A percentile compares a stretch with the other conserved stretches of the same genome.
Conservation (phyloP, 2,888 invertebrate species). For the Oconnorella tubifera region DNA sequence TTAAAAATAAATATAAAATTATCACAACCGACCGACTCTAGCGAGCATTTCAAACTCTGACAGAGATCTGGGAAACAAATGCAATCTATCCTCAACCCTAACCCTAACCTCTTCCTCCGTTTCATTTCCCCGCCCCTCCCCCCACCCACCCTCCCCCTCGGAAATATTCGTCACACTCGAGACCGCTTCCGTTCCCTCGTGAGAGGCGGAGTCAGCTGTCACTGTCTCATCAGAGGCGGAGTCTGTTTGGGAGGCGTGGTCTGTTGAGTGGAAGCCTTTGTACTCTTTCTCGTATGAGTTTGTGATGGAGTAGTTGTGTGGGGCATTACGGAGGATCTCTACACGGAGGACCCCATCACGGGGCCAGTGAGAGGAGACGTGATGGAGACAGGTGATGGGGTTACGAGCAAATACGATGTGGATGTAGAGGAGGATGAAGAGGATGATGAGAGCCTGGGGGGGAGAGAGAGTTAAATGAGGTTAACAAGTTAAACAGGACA, state of each 20-base stretch:
- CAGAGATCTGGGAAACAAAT: neutral
- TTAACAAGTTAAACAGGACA: too few relatives aligned
- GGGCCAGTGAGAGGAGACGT: slow-evolving; percentile 78
- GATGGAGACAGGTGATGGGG: slow-evolving; percentile 87
- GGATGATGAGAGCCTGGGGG: slow-evolving; percentile 77
- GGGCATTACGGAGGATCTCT: slow-evolving; percentile 66
- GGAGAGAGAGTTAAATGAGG: too few relatives aligned
- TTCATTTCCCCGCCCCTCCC: neutral
- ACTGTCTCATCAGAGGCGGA: too few relatives aligned
- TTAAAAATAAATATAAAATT: too few relatives aligned
- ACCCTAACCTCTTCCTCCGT: neutral
- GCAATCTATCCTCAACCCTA: neutral
- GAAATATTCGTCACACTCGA: too few relatives aligned
- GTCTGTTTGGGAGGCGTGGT: too few relatives aligned
- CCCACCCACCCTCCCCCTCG: too few relatives aligned
- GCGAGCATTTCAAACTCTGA: slow-evolving; percentile 63
- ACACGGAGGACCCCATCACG: slow-evolving; percentile 89
- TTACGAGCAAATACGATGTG: slow-evolving; percentile 89
- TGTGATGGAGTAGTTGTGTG: slow-evolving; percentile 71
- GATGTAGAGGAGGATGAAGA: slow-evolving; percentile 88
- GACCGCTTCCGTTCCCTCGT: too few relatives aligned
- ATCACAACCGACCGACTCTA: slow-evolving; percentile 62
- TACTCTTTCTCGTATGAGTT: slow-evolving; percentile 72
- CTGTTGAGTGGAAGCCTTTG: too few relatives aligned
- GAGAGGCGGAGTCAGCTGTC: too few relatives aligned